Conservation (phyloP, 2,113 vertebrate genomes). For the Sclerurus mexicanus region DNA sequence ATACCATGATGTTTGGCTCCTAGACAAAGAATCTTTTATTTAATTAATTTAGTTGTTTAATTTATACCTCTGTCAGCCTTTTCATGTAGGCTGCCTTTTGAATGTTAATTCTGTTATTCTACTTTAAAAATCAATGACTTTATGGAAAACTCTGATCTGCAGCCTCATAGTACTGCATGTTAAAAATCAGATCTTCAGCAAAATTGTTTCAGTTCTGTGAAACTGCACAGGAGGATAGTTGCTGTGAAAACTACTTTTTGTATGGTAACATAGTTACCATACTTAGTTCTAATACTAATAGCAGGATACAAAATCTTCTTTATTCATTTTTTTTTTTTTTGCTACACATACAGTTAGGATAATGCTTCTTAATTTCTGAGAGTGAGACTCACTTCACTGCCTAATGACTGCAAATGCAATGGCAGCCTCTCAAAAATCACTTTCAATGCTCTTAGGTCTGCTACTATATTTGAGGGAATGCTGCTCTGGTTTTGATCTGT, state of each 20-base stretch:
- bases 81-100: not conserved
- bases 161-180: not conserved
- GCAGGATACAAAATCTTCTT: not conserved
- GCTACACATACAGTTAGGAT: not conserved
- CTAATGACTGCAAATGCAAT: not conserved
- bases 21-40: not conserved
- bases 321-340: not conserved
- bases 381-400: not conserved
- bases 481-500: not conserved
- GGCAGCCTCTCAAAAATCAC: not conserved
- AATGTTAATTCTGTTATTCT: not conserved
- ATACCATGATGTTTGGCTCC: not conserved
- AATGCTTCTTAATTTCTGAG: not conserved
- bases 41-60: not conserved
- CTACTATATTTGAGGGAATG: not conserved
- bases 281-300: not conserved
- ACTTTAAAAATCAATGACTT: slow-evolving; percentile 20
- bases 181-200: slow-evolving; percentile 9
- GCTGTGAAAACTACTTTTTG: not conserved
- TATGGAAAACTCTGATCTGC: not conserved
- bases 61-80: not conserved
- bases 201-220: slow-evolving; percentile 10
- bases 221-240: not conserved
- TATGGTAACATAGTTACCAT: not conserved
- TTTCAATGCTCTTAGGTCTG: not conserved